Percentiles rank a stretch among this genome's conserved stretches.
Evolutionary conservation across 2,797 vertebrate species (phyloP).

Genomic region (Dipus sagitta): DNA sequence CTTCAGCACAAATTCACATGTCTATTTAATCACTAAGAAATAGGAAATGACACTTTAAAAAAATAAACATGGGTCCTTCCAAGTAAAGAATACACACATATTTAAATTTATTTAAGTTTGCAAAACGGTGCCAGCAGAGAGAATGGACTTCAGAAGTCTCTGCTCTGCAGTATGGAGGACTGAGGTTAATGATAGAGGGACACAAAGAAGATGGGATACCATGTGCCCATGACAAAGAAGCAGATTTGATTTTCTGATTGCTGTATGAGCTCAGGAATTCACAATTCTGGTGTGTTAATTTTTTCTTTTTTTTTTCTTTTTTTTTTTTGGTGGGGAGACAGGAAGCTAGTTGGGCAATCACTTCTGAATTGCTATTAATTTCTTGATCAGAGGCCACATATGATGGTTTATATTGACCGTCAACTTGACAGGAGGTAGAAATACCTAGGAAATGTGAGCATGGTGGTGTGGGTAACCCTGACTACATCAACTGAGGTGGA

Average conservation of each 20-base stretch:
- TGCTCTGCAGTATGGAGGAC: neutral
- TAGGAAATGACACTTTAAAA: neutral
- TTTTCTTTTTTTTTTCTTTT: too few species aligned
- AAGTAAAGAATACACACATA: neutral
- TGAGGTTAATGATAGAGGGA: neutral
- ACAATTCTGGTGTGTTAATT: rapidly evolving
- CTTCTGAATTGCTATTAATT: neutral
- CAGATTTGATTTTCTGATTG: neutral
- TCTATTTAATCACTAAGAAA: neutral
- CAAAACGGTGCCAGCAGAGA: neutral
- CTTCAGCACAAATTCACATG: neutral
- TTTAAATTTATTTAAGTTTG: neutral
- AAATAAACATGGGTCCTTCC: neutral
- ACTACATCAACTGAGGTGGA: too few species aligned
- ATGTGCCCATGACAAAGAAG: neutral
- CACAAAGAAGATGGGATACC: neutral
- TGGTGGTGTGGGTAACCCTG: too few species aligned
- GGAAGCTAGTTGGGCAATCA: neutral
- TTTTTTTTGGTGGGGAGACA: too few species aligned
- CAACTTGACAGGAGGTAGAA: too few species aligned
- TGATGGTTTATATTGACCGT: too few species aligned
- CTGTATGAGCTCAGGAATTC: neutral
- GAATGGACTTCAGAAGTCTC: neutral
- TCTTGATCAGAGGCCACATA: neutral
- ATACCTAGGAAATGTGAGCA: too few species aligned